A percentile compares a stretch with the other conserved stretches of the same genome.
These are phyloP conservation scores for Catostomus latipinnis DNA, from an alignment of 2,797 vertebrate genomes.

Conservation along the genomic window DNA sequence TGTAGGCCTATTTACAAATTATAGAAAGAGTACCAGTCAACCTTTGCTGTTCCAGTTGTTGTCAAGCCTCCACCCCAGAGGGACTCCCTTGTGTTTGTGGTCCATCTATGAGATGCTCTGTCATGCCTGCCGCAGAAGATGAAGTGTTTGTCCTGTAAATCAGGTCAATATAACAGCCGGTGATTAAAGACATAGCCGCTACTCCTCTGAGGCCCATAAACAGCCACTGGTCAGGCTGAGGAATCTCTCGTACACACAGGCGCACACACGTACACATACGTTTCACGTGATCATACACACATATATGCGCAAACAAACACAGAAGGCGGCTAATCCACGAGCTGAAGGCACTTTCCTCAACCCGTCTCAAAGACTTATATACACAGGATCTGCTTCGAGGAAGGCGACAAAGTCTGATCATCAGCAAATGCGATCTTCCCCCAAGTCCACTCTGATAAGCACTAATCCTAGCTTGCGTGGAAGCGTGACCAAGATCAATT, in stretches of 20 bases:
- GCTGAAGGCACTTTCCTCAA: constrained; percentile 55
- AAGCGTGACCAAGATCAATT: constrained; percentile 86
- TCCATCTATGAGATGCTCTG: constrained; percentile 51
- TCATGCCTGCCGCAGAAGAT: constrained; percentile 58
- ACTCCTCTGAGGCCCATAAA: constrained; percentile 61
- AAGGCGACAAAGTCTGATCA: constrained; percentile 76
- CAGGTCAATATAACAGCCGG: constrained; percentile 67
- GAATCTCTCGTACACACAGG: constrained; percentile 44
- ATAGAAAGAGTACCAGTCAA: not conserved
- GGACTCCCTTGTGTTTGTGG: constrained; percentile 46
- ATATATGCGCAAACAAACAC: constrained; percentile 60
- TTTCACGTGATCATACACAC: constrained; percentile 67
- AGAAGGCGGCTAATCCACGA: constrained; percentile 69
- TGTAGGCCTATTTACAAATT: too few relatives aligned
- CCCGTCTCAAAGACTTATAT: constrained; percentile 73
- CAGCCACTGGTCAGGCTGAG: constrained; percentile 49
- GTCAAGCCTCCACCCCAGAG: constrained; percentile 52
- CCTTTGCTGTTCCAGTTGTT: constrained; percentile 34
- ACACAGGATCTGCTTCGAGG: constrained; percentile 78
- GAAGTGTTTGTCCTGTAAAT: constrained; percentile 67
- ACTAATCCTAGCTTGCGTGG: constrained; percentile 81
- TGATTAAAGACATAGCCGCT: constrained; percentile 70
- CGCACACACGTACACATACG: constrained; percentile 53
- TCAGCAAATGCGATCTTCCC: constrained; percentile 75
- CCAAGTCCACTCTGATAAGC: constrained; percentile 75